Conservation (phyloP, 2,113 vertebrate species). For the Haemorhous mexicanus region DNA sequence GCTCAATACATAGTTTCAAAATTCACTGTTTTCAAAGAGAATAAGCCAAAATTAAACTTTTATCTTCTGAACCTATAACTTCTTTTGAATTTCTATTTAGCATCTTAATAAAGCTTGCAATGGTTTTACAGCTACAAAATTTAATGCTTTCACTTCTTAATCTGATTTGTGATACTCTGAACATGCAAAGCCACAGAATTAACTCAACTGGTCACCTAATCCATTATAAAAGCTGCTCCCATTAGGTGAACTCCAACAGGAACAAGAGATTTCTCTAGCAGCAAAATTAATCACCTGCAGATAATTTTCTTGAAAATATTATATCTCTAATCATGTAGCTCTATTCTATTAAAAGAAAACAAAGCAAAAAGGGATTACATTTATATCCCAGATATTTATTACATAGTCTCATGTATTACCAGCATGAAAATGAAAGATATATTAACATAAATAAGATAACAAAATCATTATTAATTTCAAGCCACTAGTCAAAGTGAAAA, state of each 20-base stretch:
- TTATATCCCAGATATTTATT: background rate
- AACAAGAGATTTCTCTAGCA: background rate
- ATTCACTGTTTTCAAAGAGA: background rate
- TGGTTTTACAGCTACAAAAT: background rate
- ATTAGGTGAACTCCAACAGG: background rate
- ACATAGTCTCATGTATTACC: background rate
- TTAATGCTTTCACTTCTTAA: background rate
- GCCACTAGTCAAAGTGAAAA: background rate
- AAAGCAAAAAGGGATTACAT: background rate
- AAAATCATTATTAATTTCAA: background rate
- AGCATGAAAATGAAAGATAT: background rate
- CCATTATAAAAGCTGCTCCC: background rate
- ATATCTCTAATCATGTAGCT: background rate
- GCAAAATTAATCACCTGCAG: background rate
- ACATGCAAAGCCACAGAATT: conserved; percentile 8
- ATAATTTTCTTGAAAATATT: conserved; percentile 3
- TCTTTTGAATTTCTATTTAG: conserved; percentile 13
- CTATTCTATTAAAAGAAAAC: background rate
- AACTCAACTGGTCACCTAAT: conserved; percentile 27
- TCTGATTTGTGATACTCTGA: background rate
- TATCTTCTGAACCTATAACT: background rate
- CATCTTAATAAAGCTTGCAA: conserved; percentile 10
- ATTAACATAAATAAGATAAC: background rate
- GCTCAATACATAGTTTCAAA: background rate
- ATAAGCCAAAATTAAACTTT: background rate